Evolutionary conservation across 2,797 vertebrate species (phyloP).

Genomic region (Lindbergichthys nudifrons): DNA sequence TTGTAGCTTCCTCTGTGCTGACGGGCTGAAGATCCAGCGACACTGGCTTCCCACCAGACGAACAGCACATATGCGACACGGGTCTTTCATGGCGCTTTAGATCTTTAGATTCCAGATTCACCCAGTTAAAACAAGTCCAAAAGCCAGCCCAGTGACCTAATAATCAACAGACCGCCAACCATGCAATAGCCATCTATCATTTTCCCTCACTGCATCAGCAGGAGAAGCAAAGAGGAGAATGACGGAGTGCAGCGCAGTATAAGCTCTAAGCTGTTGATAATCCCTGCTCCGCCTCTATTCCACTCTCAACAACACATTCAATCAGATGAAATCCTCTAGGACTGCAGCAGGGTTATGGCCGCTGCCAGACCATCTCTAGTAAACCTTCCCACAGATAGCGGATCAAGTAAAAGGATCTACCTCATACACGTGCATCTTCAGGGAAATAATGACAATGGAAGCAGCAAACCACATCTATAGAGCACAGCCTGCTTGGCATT

Average conservation of each 20-base stretch:
- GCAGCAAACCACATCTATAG: neutral
- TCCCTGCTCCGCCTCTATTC: constrained; percentile 80
- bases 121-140: constrained; percentile 21
- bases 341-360: constrained; percentile 42
- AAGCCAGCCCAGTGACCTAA: constrained; percentile 42
- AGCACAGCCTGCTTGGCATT: constrained; percentile 9
- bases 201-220: constrained; percentile 59
- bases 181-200: constrained; percentile 51
- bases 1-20: constrained; percentile 78
- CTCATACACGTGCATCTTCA: neutral
- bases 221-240: constrained; percentile 62
- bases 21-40: constrained; percentile 85
- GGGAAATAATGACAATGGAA: neutral
- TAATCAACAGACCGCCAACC: constrained; percentile 44
- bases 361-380: constrained; percentile 43
- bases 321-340: constrained; percentile 74
- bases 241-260: constrained; percentile 69
- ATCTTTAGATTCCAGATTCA: constrained; percentile 31
- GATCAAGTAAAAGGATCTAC: constrained; percentile 1
- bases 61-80: constrained; percentile 81
- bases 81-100: constrained; percentile 76
- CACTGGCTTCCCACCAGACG: constrained; percentile 80
- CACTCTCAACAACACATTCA: constrained; percentile 66
- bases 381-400: constrained; percentile 16
- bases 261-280: constrained; percentile 82